Base-by-base conservation (phyloP, 2,113 vertebrate species). In the Plestiodon gilberti region DNA sequence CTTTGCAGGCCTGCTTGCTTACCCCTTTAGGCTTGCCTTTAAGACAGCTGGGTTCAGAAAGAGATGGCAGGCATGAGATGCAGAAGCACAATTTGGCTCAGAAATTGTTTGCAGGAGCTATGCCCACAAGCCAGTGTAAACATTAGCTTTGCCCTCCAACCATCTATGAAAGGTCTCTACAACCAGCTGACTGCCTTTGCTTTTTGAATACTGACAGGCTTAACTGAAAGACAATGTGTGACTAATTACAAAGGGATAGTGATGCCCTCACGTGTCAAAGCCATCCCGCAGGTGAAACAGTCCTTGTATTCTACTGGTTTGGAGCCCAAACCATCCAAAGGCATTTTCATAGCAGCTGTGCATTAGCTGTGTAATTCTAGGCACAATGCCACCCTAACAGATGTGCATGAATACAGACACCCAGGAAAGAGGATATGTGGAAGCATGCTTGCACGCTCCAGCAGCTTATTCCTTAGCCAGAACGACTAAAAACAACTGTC, bases 351-450 rank as follows among this genome's bases (percentile, higher is more conserved):
- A 62, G n/a, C 35, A 59, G 9, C 22, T 0, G 7, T 43, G 52
- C 18, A 57, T 48, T 9, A 20, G 1, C 20, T 52, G 35, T 6
- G 1, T 0, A 43, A 83, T 28, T 7, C 0, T 1, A 2, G 57
- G n/a, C 75, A 78, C 43, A 80, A 71, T 2, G 43, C 61, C 38
- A 22, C 3, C 59, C 13, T 1, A 48, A 74, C 0, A 1, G 78
- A 57, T 40, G 35, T 35, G 8, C 10, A 15, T 78, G 20, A 57
- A 33, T 52, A 80, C 5, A 61, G 35, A 38, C 28, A 70, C 20
- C 15, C 20, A 52, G 4, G 73, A 57, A 10, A 20, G 59, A 11
- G 0, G 71, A 23, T 20, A 35, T 52, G n/a, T 1, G 64, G 33
- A 84, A 76, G 23, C 18, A 52, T 11, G n/a, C n/a, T n/a, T n/a